Conservation (phyloP, 2,888 invertebrate species). For the Emesis castigata region DNA sequence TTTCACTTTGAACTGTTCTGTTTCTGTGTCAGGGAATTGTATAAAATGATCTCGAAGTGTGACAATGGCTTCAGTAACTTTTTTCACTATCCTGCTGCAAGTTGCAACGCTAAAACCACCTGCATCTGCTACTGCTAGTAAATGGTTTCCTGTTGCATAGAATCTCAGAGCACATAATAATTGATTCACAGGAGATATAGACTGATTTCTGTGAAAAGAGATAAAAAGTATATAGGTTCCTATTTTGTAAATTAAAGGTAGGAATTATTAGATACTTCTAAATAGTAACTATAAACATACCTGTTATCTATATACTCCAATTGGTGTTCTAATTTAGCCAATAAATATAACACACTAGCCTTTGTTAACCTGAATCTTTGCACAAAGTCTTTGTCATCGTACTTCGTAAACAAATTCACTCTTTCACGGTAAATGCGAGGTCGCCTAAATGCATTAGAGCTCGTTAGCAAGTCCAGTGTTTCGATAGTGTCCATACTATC, state of each 20-base stretch:
- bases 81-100: neutral
- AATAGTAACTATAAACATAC: too few relatives aligned
- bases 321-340: too few relatives aligned
- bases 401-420: too few relatives aligned
- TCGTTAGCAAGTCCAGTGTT: neutral
- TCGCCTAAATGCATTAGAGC: too few relatives aligned
- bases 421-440: too few relatives aligned
- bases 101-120: neutral
- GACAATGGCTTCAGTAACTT: neutral
- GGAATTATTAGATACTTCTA: too few relatives aligned
- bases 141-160: neutral
- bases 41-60: neutral
- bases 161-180: neutral
- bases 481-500: neutral
- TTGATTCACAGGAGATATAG: neutral
- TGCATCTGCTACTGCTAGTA: neutral
- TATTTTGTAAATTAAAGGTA: too few relatives aligned
- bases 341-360: too few relatives aligned
- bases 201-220: neutral
- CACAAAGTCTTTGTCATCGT: too few relatives aligned
- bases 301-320: too few relatives aligned
- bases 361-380: too few relatives aligned
- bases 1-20: neutral
- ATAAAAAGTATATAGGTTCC: neutral
- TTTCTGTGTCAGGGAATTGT: neutral